These are phyloP conservation scores for Tenthredo scrophulariae DNA, from an alignment of 2,888 invertebrate genomes.

Conservation along the genomic window DNA sequence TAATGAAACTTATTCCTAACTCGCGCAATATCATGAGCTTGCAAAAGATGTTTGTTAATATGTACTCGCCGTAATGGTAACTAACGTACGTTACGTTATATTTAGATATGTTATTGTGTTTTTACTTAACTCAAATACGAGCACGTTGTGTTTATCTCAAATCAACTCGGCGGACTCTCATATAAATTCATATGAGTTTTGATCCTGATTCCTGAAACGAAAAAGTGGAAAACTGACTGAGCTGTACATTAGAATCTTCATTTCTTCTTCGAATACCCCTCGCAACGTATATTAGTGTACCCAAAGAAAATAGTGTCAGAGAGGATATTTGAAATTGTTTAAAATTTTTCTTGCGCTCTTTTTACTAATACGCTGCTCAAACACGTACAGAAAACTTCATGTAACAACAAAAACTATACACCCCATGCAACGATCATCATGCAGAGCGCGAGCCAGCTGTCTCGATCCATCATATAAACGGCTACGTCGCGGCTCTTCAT, in stretches of 20 bases:
- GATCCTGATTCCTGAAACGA: background rate
- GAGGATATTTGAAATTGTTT: slow-evolving; percentile 39
- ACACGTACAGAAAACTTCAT: background rate
- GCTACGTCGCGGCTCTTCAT: background rate
- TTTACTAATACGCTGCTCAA: background rate
- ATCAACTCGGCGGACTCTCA: background rate
- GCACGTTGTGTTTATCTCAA: background rate
- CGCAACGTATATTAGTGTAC: background rate
- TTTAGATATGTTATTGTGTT: background rate
- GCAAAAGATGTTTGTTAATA: slow-evolving; percentile 15
- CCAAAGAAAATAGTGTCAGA: background rate
- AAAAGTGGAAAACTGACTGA: background rate
- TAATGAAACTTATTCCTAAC: slow-evolving; percentile 3
- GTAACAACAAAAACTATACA: slow-evolving; percentile 30
- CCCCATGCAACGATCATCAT: slow-evolving; percentile 51
- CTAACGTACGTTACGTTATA: background rate
- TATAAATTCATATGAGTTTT: background rate
- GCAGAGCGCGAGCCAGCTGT: slow-evolving; percentile 37
- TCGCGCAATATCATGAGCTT: slow-evolving; percentile 33
- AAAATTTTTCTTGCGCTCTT: background rate
- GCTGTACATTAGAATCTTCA: background rate
- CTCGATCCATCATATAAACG: slow-evolving; percentile 15
- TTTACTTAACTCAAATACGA: background rate
- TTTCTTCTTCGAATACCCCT: slow-evolving; percentile 16
- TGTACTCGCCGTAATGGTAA: background rate